phyloP scores from a whole-genome alignment of 2,797 vertebrate species.

The Acestrorhynchus altus region DNA sequence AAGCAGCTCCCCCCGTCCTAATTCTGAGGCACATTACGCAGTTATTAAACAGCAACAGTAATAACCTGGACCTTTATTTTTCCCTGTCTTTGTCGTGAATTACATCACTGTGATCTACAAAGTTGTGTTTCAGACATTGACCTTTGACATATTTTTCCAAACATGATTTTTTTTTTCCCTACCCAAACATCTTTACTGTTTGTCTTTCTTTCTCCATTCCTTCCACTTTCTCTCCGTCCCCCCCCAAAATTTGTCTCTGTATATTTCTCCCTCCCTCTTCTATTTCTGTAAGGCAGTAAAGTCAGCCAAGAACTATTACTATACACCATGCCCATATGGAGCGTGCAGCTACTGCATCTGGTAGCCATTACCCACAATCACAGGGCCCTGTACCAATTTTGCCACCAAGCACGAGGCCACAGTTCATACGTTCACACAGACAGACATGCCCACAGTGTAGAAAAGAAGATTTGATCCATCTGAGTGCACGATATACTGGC shows the following conservation, averaged over 20 bases:
- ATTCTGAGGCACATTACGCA: conserved; percentile 33
- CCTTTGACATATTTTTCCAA: too few relatives aligned
- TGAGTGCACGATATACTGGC: too few relatives aligned
- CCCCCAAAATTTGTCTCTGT: too few relatives aligned
- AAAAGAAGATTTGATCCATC: background rate
- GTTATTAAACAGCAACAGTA: background rate
- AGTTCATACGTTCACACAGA: too few relatives aligned
- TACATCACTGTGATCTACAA: background rate
- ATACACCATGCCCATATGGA: conserved; percentile 46
- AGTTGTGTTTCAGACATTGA: too few relatives aligned
- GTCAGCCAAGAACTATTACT: conserved; percentile 53
- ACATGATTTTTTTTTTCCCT: background rate
- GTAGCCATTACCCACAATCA: conserved; percentile 73
- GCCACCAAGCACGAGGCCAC: conserved; percentile 64
- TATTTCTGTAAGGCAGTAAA: conserved; percentile 32
- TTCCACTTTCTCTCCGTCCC: too few relatives aligned
- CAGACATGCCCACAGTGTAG: background rate
- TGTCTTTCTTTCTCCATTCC: too few relatives aligned
- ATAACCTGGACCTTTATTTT: too few relatives aligned
- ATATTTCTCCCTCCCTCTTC: background rate
- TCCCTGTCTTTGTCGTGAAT: too few relatives aligned
- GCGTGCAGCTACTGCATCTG: conserved; percentile 70
- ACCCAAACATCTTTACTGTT: too few relatives aligned
- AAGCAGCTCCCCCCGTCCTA: background rate
- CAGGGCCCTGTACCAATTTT: conserved; percentile 63